A percentile compares a stretch with the other conserved stretches of the same genome.
Conservation (phyloP, 2,888 invertebrate genomes). For the Camponotus fellah region DNA sequence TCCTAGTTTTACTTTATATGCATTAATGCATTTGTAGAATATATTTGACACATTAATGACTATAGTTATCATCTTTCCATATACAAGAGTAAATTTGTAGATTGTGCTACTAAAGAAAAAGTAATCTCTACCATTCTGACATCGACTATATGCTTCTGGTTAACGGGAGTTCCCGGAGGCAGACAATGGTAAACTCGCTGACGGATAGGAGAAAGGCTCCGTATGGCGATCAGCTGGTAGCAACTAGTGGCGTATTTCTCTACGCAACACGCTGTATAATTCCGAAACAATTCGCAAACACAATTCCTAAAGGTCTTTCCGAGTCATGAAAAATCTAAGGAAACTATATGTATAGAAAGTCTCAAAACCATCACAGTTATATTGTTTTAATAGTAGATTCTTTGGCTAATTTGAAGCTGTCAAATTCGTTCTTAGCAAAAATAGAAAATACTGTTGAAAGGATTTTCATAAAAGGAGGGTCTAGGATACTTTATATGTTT, state of each 20-base stretch:
- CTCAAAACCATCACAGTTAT: background rate
- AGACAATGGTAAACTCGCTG: slow-evolving; percentile 26
- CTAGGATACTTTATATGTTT: background rate
- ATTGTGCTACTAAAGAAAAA: background rate
- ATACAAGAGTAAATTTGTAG: background rate
- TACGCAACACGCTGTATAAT: background rate
- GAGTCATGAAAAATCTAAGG: background rate
- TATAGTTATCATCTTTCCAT: background rate
- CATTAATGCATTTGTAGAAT: background rate
- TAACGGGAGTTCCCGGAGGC: slow-evolving; percentile 41
- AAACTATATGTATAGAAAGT: background rate
- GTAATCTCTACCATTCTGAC: slow-evolving; percentile 25
- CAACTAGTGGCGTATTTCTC: slow-evolving; percentile 29
- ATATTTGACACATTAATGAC: background rate
- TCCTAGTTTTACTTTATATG: background rate
- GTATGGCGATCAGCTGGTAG: slow-evolving; percentile 42
- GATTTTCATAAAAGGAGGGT: background rate
- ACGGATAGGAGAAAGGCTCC: slow-evolving; percentile 48
- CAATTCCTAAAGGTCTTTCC: background rate
- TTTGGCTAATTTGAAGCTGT: background rate
- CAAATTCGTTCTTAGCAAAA: background rate
- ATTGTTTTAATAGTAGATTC: background rate
- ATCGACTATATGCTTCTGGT: slow-evolving; percentile 32
- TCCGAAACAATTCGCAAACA: background rate
- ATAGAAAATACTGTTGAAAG: background rate